Conservation (phyloP, 92 coral and sea anemone species). For the Actinernus sp. region DNA sequence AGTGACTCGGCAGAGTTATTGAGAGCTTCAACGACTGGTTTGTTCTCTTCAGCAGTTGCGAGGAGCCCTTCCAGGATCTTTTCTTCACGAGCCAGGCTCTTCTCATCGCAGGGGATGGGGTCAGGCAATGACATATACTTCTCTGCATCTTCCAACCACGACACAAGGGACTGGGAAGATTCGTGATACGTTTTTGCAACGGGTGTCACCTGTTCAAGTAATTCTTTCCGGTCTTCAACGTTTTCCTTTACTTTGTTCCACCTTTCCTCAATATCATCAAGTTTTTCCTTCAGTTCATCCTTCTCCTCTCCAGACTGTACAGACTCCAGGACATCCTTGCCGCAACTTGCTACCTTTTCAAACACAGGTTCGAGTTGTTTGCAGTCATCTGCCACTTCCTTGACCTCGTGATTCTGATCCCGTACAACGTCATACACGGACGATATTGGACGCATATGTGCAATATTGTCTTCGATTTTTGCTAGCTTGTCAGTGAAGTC, state of each 20-base stretch:
- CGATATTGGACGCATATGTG: conserved; percentile 77
- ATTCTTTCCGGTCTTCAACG: conserved; percentile 71
- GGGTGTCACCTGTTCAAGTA: conserved; percentile 77
- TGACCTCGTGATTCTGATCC: conserved; percentile 79
- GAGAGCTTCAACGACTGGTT: conserved; percentile 63
- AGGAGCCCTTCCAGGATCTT: conserved; percentile 53
- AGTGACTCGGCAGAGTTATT: conserved; percentile 61
- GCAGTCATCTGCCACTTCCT: conserved; percentile 74
- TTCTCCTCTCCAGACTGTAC: conserved; percentile 86
- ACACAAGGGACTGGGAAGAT: conserved; percentile 63
- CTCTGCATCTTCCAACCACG: conserved; percentile 88
- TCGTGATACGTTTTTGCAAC: conserved; percentile 76
- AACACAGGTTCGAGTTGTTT: conserved; percentile 94
- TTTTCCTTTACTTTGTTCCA: conserved; percentile 81
- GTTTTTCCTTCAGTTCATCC: conserved; percentile 69
- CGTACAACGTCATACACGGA: conserved; percentile 80
- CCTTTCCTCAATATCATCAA: conserved; percentile 70
- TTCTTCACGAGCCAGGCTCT: conserved; percentile 78
- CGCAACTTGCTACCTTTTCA: conserved; percentile 71
- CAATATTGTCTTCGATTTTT: conserved; percentile 75
- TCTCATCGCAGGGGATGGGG: conserved; percentile 88
- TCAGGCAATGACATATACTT: conserved; percentile 75
- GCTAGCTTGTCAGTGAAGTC: conserved; percentile 80
- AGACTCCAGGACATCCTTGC: conserved; percentile 71
- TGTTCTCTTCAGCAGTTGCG: conserved; percentile 64